These are phyloP conservation scores for Seriola aureovittata DNA, from an alignment of 2,113 vertebrate genomes.

Conservation along the genomic window DNA sequence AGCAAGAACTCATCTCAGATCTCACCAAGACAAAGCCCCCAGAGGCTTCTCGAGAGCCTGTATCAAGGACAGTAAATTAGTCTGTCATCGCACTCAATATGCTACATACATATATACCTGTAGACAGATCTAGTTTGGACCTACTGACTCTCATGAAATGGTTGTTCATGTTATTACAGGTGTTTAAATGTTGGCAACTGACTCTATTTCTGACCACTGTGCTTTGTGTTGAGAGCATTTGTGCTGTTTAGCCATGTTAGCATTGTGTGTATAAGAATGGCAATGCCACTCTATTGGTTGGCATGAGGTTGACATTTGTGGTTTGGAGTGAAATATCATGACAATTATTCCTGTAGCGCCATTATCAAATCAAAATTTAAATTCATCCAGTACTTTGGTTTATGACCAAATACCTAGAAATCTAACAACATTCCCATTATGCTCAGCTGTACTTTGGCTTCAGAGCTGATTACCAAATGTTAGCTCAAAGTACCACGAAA, in stretches of 20 bases:
- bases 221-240: not conserved
- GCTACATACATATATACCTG: not conserved
- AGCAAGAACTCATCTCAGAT: slow-evolving; percentile 39
- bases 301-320: not conserved
- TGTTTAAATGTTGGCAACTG: too few species aligned
- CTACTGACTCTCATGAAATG: not conserved
- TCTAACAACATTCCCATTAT: not conserved
- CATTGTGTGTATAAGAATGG: not conserved
- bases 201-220: too few species aligned
- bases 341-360: not conserved
- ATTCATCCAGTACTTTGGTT: not conserved
- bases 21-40: slow-evolving; percentile 37
- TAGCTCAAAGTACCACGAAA: not conserved
- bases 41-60: slow-evolving; percentile 21
- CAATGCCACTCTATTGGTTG: not conserved
- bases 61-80: slow-evolving; percentile 32
- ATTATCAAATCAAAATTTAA: not conserved
- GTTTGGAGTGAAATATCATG: not conserved
- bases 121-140: not conserved
- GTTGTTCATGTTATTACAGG: not conserved
- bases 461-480: too few species aligned
- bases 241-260: not conserved
- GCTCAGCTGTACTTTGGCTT: not conserved
- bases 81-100: slow-evolving; percentile 10
- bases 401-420: too few species aligned